Evolutionary conservation across 2,888 invertebrate species (phyloP), one percentile per base, ranked within the genome.

Genomic region (Phorcus lineatus): DNA sequence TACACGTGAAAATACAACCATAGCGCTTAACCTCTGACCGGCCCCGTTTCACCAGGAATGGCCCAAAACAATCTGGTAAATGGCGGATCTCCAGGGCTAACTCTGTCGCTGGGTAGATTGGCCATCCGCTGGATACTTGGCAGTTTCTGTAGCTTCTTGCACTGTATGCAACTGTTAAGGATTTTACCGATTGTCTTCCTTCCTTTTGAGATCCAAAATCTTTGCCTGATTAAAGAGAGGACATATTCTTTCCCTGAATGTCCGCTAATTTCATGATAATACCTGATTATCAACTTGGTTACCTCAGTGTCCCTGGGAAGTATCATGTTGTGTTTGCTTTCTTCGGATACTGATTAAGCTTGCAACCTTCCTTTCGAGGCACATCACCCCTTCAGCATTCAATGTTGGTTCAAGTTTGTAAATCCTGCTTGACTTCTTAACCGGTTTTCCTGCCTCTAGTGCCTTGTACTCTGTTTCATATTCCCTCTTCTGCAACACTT

Each of bases 41-140:
- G n/a, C 88, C 86, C 53, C 83, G 76, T 75, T 87, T 88, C 0
- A 85, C 81, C 2, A 78, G 19, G n/a, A 84, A 88, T 9, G 87
- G 88, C 11, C 88, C 88, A 79, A 89, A 89, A 79, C 84, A 87
- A 70, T 89, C 87, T 83, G 1, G 83, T 84, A 67, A 89, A 89
- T 13, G 87, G 86, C 54, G 87, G 85, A 3, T 79, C 74, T 11
- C 78, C 66, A 13, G 85, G 74, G 31, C 83, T 82, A 7, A 84
- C 62, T 0, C 88, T 52, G n/a, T 87, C 88, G n/a, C 55, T 40
- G 4, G 84, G 86, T 22, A 87, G 74, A 70, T 86, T 81, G 22
- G 86, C 86, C 84, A 87, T 86, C 40, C 80, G 78, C 52, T 85
- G 84, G 2, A 7, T n/a, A 76, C 77, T 53, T 0, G 62, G 36